Percentiles rank a stretch among this genome's conserved stretches.
Evolutionary conservation across 2,113 vertebrate species (phyloP).

Genomic region (Malurus melanocephalus): DNA sequence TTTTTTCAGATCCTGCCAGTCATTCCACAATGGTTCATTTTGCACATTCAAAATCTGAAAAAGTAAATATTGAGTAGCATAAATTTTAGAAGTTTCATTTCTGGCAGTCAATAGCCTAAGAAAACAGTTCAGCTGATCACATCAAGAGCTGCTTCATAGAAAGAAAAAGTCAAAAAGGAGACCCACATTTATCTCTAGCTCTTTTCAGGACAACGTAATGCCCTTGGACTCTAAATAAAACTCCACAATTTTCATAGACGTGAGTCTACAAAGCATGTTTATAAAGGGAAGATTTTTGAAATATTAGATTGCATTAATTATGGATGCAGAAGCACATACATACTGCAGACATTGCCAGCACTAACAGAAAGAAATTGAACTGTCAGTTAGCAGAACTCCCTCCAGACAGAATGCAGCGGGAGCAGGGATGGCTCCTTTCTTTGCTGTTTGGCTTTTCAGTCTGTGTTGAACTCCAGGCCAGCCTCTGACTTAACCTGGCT

Average conservation of each 20-base stretch:
- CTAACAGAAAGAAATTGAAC: neutral
- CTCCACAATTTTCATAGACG: neutral
- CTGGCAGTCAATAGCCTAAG: neutral
- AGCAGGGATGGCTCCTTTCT: neutral
- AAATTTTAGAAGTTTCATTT: neutral
- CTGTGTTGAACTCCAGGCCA: neutral
- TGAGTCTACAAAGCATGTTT: neutral
- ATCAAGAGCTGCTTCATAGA: neutral
- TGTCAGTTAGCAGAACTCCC: neutral
- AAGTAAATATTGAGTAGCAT: neutral
- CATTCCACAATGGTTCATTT: constrained; percentile 74
- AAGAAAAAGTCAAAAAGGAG: neutral
- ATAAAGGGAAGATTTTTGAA: neutral
- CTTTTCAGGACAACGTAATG: neutral
- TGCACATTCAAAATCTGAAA: constrained; percentile 84
- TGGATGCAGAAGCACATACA: rapidly evolving
- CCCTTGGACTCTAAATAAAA: neutral
- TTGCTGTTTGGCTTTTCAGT: neutral
- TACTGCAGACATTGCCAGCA: neutral
- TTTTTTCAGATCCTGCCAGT: constrained; percentile 88
- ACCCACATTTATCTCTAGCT: neutral
- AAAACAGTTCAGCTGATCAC: neutral
- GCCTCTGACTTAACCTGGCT: neutral
- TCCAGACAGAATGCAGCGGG: neutral
- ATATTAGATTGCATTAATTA: neutral